phyloP scores from a whole-genome alignment of 2,113 vertebrate genomes.

The Malurus alboscapulatus region DNA sequence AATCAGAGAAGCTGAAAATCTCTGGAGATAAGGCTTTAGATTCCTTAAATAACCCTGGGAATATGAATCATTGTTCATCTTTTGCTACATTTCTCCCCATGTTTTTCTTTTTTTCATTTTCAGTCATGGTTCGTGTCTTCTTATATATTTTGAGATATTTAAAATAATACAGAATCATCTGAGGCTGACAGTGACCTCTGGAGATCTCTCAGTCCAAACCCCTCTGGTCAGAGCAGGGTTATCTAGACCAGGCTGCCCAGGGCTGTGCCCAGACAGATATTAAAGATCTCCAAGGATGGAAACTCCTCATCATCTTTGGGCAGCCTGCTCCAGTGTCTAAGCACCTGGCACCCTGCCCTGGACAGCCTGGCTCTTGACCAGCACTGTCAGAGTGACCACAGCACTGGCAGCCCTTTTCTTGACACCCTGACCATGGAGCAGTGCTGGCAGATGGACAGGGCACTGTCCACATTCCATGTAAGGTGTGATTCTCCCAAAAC shows the following conservation, averaged over 20 bases:
- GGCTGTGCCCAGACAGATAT: background rate
- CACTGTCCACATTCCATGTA: background rate
- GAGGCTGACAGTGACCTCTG: background rate
- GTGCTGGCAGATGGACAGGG: background rate
- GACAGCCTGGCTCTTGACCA: background rate
- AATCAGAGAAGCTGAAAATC: background rate
- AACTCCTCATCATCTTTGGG: background rate
- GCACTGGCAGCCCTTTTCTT: background rate
- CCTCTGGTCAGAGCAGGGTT: background rate
- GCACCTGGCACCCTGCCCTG: background rate
- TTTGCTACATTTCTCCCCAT: background rate
- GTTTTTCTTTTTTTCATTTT: background rate
- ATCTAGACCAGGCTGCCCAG: background rate
- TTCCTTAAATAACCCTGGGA: background rate
- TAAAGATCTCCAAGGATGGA: background rate
- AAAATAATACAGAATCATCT: background rate
- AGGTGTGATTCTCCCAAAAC: background rate
- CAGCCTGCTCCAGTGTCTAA: background rate
- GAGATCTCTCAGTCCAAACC: background rate
- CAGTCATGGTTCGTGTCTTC: background rate
- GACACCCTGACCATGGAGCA: background rate
- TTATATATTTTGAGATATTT: background rate
- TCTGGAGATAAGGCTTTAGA: background rate
- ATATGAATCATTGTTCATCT: background rate
- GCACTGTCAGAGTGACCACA: background rate